These are phyloP conservation scores for Catostylus mosaicus DNA, from an alignment of 30 jellyfish, hydroid and myxozoan genomes.

Conservation along the genomic window DNA sequence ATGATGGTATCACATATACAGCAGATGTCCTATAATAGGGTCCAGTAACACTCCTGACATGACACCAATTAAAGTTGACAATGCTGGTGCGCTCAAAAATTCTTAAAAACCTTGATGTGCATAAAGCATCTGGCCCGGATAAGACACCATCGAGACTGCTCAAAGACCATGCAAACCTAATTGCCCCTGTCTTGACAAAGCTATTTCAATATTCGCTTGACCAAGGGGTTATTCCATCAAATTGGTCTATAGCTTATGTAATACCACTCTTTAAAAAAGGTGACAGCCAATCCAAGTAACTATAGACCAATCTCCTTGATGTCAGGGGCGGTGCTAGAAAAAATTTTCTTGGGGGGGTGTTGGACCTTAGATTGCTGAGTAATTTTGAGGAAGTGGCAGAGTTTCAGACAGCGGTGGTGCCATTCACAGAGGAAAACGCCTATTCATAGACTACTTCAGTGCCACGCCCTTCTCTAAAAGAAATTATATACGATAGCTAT, in stretches of 20 bases:
- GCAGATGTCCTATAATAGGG: not conserved
- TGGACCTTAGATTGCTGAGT: too few relatives aligned
- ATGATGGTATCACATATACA: constrained; percentile 28
- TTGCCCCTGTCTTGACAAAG: constrained; percentile 25
- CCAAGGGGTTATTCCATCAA: constrained; percentile 21
- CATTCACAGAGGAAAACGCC: too few relatives aligned
- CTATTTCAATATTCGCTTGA: constrained; percentile 15
- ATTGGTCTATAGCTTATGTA: constrained; percentile 26
- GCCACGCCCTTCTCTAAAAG: too few relatives aligned
- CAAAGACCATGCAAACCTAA: constrained; percentile 2
- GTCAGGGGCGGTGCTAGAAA: too few relatives aligned
- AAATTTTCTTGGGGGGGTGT: too few relatives aligned
- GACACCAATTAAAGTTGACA: constrained; percentile 32
- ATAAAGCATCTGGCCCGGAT: constrained; percentile 38
- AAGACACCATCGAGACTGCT: constrained; percentile 31
- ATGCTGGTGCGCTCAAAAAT: constrained; percentile 22
- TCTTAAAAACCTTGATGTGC: constrained; percentile 17
- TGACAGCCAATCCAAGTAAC: too few relatives aligned
- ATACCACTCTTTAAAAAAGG: constrained; percentile 39
- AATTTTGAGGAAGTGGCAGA: too few relatives aligned
- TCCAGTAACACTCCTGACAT: constrained; percentile 16
- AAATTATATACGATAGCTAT: too few relatives aligned
- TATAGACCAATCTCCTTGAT: too few relatives aligned
- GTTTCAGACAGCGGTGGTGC: too few relatives aligned
- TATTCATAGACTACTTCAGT: too few relatives aligned